Base-by-base conservation (phyloP, 2,888 invertebrate genomes). In the Lampropteryx suffumata region DNA sequence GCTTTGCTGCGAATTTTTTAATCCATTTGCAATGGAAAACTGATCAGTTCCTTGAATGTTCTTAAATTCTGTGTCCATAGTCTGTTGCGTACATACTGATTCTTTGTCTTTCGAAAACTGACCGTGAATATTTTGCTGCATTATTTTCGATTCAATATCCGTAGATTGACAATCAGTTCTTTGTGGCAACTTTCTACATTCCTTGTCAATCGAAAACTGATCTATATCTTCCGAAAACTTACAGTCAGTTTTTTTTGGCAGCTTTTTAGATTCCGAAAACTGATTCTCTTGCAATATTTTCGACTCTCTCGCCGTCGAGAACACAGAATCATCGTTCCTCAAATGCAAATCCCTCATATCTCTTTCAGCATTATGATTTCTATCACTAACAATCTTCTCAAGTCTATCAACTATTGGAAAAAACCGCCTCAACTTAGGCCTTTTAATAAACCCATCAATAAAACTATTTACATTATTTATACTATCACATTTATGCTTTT, bases 401-500 rank as follows among this genome's bases (percentile, higher is more conserved):
- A 90, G 73, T 21, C 71, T 76, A 52, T 85, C 88, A 1, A 78
- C 75, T 13, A 85, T 71, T 0, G 88, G 88, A 6, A 82, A 77
- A 28, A 77, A 70, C 14, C 87, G 72, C 26, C 82, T 73, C 60
- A 90, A 62, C 53, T 86, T 90, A 27, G 91, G 90, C 69, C 90
- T 71, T 50, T 83, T 88, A 26, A 91, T 74, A 75, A 79, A 52
- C 67, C 59, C 55, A 35, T 71, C 76, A 48, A 63, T 73, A 55
- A 64, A 71, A 66, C 24, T 57, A 57, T 47, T 55, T 43, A 78
- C 65, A 76, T 64, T 71, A 75, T 60, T 75, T 76, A 69, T 67
- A 76, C 79, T 89, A 89, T 90, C 90, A 89, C 89, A 90, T 84
- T 90, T 89, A 67, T 76, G 85, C 82, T 89, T 89, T 64, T 87